Evolutionary conservation across 2,797 vertebrate genomes (phyloP).

Genomic region (Cephalopachus bancanus): DNA sequence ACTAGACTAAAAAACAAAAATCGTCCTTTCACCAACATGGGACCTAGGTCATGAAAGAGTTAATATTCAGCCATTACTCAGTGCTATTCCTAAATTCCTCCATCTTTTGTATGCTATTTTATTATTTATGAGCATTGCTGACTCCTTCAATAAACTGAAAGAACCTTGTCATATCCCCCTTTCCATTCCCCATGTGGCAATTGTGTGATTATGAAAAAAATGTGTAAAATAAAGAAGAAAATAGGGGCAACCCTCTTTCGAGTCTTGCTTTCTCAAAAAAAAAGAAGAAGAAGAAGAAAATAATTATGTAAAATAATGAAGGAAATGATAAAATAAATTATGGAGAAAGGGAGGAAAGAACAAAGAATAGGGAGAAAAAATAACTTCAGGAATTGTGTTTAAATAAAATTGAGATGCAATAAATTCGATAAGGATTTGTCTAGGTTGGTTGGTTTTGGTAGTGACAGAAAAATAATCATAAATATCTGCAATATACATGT

Average conservation of each 20-base stretch:
- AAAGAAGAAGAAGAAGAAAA: not conserved
- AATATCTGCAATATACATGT: not conserved
- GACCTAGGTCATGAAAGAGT: not conserved
- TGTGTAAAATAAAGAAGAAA: constrained; percentile 6
- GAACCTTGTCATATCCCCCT: not conserved
- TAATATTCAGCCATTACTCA: not conserved
- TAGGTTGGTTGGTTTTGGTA: constrained; percentile 8
- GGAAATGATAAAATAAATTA: not conserved
- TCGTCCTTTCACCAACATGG: not conserved
- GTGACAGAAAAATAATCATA: constrained; percentile 36
- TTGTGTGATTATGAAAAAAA: not conserved
- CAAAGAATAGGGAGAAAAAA: not conserved
- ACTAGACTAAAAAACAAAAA: constrained; percentile 13
- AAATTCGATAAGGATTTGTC: constrained; percentile 25
- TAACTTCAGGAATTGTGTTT: not conserved
- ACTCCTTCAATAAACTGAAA: not conserved
- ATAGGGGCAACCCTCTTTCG: not conserved
- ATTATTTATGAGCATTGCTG: not conserved
- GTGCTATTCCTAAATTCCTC: not conserved
- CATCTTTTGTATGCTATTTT: constrained; percentile 10
- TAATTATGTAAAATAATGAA: constrained; percentile 29
- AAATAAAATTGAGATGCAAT: constrained; percentile 3
- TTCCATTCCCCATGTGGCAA: not conserved
- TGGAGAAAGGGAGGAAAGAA: not conserved
- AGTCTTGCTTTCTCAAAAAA: no score